Conservation (phyloP, 2,797 vertebrate genomes). For the Psittacula echo region DNA sequence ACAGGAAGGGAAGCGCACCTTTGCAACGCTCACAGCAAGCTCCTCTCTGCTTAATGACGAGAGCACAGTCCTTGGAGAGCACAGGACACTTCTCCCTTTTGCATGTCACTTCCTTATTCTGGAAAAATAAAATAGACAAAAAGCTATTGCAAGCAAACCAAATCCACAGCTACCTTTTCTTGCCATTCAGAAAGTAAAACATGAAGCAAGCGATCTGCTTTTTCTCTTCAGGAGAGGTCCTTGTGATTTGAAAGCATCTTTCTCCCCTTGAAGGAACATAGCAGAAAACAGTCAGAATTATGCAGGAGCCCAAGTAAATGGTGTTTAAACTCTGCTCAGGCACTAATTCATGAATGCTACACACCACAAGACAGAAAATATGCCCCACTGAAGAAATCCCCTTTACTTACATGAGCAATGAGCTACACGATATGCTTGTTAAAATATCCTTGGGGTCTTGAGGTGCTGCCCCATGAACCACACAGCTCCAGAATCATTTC, state of each 20-base stretch:
- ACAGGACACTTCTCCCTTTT: constrained; percentile 93
- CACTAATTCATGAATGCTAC: not conserved
- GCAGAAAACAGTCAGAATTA: not conserved
- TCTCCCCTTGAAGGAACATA: not conserved
- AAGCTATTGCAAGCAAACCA: constrained; percentile 24
- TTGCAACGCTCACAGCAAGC: constrained; percentile 96
- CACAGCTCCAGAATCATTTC: not conserved
- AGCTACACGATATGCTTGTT: not conserved
- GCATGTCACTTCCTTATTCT: constrained; percentile 96
- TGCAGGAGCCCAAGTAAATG: not conserved
- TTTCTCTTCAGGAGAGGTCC: not conserved
- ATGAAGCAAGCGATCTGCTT: not conserved
- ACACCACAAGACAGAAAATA: not conserved
- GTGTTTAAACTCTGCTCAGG: not conserved
- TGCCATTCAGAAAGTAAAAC: not conserved
- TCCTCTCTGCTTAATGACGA: constrained; percentile 94
- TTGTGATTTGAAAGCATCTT: not conserved
- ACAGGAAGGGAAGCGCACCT: constrained; percentile 79
- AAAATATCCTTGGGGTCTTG: not conserved
- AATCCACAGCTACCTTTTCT: not conserved
- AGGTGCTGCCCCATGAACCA: not conserved
- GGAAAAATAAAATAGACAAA: not conserved
- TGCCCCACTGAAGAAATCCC: not conserved
- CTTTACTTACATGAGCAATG: not conserved
- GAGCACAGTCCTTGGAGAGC: constrained; percentile 90